These are phyloP conservation scores for Salvator merianae DNA, from an alignment of 2,113 vertebrate genomes.

Conservation along the genomic window DNA sequence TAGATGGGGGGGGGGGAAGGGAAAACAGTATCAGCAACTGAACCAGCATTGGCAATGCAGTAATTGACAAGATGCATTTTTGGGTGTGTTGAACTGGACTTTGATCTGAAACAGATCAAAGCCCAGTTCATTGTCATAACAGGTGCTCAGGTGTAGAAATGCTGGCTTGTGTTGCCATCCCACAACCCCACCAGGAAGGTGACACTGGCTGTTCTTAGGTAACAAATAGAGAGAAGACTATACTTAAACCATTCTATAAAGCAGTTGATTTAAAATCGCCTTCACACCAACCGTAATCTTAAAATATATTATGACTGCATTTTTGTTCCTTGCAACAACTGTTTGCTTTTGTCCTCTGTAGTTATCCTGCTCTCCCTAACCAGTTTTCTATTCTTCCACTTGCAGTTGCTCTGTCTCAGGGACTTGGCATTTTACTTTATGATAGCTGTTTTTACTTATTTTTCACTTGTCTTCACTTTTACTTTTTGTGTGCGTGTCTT, in stretches of 20 bases:
- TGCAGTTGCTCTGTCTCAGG: slow-evolving; percentile 92
- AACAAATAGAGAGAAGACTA: not conserved
- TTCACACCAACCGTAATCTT: slow-evolving; percentile 10
- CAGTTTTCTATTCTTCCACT: slow-evolving; percentile 70
- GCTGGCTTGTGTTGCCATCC: too few species aligned
- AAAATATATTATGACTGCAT: slow-evolving; percentile 2
- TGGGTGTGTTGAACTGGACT: too few species aligned
- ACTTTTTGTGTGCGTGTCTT: slow-evolving; percentile 17
- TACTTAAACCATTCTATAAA: slow-evolving; percentile 18
- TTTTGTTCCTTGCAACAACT: slow-evolving; percentile 27
- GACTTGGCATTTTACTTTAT: slow-evolving; percentile 98
- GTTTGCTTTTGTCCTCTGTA: slow-evolving; percentile 19
- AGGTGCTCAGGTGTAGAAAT: too few species aligned
- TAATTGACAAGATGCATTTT: too few species aligned
- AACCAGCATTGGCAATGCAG: too few species aligned
- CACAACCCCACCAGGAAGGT: too few species aligned
- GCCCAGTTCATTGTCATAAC: too few species aligned
- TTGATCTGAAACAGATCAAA: too few species aligned
- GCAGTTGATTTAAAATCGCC: not conserved
- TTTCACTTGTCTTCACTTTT: slow-evolving; percentile 68
- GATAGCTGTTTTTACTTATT: slow-evolving; percentile 92
- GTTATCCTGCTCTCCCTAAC: slow-evolving; percentile 61
- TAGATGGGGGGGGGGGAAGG: not conserved
- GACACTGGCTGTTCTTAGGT: too few species aligned
- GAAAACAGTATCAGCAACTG: too few species aligned